These are phyloP conservation scores for Bagarius yarrelli DNA, from an alignment of 2,113 vertebrate species.

Conservation along the genomic window DNA sequence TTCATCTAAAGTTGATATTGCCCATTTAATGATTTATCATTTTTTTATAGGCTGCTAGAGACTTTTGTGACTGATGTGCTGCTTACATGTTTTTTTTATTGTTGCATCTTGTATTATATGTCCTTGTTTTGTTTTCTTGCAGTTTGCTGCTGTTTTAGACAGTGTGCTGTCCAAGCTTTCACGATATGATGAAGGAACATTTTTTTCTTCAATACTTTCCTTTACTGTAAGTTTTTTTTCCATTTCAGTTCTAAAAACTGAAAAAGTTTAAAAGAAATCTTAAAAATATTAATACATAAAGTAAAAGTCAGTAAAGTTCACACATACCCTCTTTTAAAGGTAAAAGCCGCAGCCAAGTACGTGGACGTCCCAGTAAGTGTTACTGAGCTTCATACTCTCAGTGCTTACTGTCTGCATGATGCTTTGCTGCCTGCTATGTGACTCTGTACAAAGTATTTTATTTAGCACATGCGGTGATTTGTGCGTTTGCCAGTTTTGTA, in stretches of 20 bases:
- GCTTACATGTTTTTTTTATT: neutral
- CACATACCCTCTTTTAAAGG: slow-evolving; percentile 73
- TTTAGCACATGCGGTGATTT: slow-evolving; percentile 35
- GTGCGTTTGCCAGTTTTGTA: slow-evolving; percentile 45
- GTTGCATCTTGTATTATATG: slow-evolving; percentile 4
- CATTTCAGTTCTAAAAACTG: neutral
- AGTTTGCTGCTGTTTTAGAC: slow-evolving; percentile 89
- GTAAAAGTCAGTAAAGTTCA: slow-evolving; percentile 43
- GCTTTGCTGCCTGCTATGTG: slow-evolving; percentile 25
- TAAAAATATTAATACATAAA: neutral
- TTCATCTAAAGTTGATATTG: slow-evolving; percentile 33
- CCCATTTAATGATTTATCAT: slow-evolving; percentile 21
- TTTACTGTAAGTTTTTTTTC: slow-evolving; percentile 88
- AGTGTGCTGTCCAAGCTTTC: slow-evolving; percentile 89
- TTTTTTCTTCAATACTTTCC: slow-evolving; percentile 95
- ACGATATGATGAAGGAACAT: slow-evolving; percentile 94
- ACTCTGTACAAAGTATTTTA: slow-evolving; percentile 29
- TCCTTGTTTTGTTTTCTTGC: slow-evolving; percentile 24
- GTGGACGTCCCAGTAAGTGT: slow-evolving; percentile 94
- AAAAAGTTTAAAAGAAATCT: neutral
- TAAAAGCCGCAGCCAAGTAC: slow-evolving; percentile 96
- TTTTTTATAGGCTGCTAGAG: slow-evolving; percentile 7
- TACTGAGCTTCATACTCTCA: slow-evolving; percentile 29
- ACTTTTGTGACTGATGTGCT: neutral
- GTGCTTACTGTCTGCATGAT: slow-evolving; percentile 36